These are phyloP conservation scores for Sarcophaga carnaria DNA, from an alignment of 2,888 invertebrate genomes.

Conservation along the genomic window DNA sequence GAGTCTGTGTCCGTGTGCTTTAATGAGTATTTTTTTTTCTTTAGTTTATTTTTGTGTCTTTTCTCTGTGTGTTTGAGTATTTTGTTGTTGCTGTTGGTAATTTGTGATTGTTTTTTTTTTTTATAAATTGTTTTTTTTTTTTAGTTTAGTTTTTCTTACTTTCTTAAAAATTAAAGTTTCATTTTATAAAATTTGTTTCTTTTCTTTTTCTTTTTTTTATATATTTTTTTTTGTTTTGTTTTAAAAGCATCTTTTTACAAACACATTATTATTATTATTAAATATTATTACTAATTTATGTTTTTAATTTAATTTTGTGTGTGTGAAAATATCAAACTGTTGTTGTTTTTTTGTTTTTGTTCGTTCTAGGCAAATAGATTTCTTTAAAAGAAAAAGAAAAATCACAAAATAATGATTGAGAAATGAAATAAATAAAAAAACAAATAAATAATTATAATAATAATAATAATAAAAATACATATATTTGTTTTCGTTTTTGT, in stretches of 20 bases:
- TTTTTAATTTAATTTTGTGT: conserved; percentile 16
- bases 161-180: conserved; percentile 71
- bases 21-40: conserved; percentile 11
- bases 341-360: conserved; percentile 55
- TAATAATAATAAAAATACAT: too few relatives aligned
- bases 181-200: conserved; percentile 70
- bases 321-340: conserved; percentile 72
- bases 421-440: conserved; percentile 55
- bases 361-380: conserved; percentile 74
- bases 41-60: conserved; percentile 41
- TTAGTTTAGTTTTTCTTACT: conserved; percentile 39
- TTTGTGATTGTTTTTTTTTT: conserved; percentile 66
- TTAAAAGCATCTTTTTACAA: conserved; percentile 71
- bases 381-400: conserved; percentile 41
- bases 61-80: conserved; percentile 58
- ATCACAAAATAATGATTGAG: not conserved
- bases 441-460: too few relatives aligned
- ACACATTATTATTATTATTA: conserved; percentile 39
- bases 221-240: conserved; percentile 57
- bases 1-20: conserved; percentile 16
- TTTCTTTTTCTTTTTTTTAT: conserved; percentile 54
- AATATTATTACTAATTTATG: conserved; percentile 10
- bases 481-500: conserved; percentile 50
- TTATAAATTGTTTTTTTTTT: conserved; percentile 28
- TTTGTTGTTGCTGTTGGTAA: conserved; percentile 49